Percentiles rank a stretch among this genome's conserved stretches.
Conservation (phyloP, 2,797 vertebrate species). For the Lagocephalus sceleratus region DNA sequence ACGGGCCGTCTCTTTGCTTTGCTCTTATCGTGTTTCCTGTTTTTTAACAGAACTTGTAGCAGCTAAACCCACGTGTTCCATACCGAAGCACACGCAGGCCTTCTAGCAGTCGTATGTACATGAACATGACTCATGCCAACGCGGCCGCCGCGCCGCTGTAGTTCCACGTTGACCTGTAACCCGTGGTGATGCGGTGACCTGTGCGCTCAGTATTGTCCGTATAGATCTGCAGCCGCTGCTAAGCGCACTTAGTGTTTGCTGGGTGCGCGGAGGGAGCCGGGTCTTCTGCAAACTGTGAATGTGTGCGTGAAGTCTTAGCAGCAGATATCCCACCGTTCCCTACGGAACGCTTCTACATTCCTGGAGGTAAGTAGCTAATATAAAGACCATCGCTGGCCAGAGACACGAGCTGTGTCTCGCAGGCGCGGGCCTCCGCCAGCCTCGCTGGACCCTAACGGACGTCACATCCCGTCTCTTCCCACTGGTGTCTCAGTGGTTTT, state of each 20-base stretch:
- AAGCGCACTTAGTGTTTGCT: not conserved
- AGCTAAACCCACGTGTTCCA: conserved; percentile 21
- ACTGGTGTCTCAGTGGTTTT: not conserved
- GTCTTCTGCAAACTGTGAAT: conserved; percentile 17
- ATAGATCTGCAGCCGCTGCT: conserved; percentile 18
- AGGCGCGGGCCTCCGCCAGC: conserved; percentile 2
- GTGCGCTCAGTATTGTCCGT: conserved; percentile 13
- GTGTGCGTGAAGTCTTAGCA: conserved; percentile 3
- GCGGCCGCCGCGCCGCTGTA: conserved; percentile 23
- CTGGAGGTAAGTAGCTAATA: conserved; percentile 23
- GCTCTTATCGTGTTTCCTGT: conserved; percentile 20
- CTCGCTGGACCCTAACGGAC: conserved; percentile 4
- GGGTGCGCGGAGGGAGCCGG: conserved; percentile 9
- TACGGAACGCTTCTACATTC: conserved; percentile 19
- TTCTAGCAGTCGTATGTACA: not conserved
- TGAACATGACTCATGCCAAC: conserved; percentile 36
- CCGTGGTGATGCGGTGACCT: too few species aligned
- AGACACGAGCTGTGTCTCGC: not conserved
- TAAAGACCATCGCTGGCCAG: not conserved
- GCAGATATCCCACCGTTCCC: conserved; percentile 7
- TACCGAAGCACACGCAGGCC: conserved; percentile 17
- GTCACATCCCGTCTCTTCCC: not conserved
- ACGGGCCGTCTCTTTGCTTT: conserved; percentile 21
- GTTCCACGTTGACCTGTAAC: conserved; percentile 18
- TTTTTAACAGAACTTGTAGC: conserved; percentile 57